Evolutionary conservation across 2,888 invertebrate genomes (phyloP), one percentile per base, ranked within the genome.

Genomic region (Empis livida): DNA sequence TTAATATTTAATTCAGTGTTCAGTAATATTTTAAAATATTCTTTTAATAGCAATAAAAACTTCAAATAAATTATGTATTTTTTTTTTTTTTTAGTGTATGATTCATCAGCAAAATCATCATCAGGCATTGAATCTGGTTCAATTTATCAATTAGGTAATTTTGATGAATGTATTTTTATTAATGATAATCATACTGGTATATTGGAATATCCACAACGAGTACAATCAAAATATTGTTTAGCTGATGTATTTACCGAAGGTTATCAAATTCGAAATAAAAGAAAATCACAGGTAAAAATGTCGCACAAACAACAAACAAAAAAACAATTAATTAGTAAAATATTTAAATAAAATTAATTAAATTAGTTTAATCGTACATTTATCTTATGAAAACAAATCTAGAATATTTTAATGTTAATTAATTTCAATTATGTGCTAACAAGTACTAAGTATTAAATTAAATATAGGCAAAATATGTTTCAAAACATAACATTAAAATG

Each of bases 131-230:
- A 83, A 15, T 76, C 76, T 53, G 83, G 83, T 3, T 76, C 79
- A 11, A 73, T 76, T 1, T 82, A 79, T 65, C 82, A 84, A 52
- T 69, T 84, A 52, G 84, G 84, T 1, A 82, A 84, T 65, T 84
- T 78, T 59, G 84, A 84, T 61, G 82, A 84, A 64, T 84, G 84
- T 57, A 67, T 82, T 13, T 55, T 62, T 39, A 62, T 67, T 16
- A 71, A 63, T 2, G 73, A 71, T 32, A 63, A 64, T 15, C 43
- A 11, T 14, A 11, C 13, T 2, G 17, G 11, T 9, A 40, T 10
- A 23, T 23, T 23, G 11, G 42, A 46, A 14, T 42, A 48, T 16
- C 27, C 30, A 43, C 17, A 27, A 39, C 13, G 45, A 27, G 10
- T 27, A 44, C 31, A 53, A 45, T 15, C 44, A 41, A 32, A 83